phyloP scores from a whole-genome alignment of 2,113 vertebrate genomes.

The Prunella fulvescens region DNA sequence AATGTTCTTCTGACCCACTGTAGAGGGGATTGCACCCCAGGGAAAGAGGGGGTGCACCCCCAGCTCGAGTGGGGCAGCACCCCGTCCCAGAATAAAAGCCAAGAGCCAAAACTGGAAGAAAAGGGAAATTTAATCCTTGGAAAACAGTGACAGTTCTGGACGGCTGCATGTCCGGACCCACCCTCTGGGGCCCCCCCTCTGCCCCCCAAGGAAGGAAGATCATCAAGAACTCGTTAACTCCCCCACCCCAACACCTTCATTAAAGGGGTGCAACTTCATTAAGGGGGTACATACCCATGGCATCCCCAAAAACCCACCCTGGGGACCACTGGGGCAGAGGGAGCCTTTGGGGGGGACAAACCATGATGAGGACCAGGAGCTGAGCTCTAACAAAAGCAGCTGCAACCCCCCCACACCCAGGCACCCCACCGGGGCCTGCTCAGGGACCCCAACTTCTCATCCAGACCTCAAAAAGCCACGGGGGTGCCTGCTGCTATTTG shows the following conservation, averaged over 20 bases:
- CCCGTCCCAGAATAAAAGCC: background rate
- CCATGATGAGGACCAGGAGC: rapidly evolving
- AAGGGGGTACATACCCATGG: rapidly evolving
- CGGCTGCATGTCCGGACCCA: rapidly evolving
- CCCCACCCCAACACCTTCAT: background rate
- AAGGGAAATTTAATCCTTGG: background rate
- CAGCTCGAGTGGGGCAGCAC: rapidly evolving
- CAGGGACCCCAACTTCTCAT: background rate
- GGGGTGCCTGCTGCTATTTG: background rate
- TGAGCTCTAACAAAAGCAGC: rapidly evolving
- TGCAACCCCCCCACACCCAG: no score
- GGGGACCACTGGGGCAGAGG: rapidly evolving
- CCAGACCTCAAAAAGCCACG: rapidly evolving
- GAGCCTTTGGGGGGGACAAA: rapidly evolving
- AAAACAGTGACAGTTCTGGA: rapidly evolving
- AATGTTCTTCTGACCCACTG: background rate
- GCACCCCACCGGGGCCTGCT: rapidly evolving
- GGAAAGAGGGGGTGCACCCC: background rate
- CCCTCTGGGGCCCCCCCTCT: rapidly evolving
- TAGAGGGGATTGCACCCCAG: background rate
- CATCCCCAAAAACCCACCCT: background rate
- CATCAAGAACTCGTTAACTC: background rate
- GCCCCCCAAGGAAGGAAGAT: background rate
- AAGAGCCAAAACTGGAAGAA: background rate
- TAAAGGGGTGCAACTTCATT: background rate